These are phyloP conservation scores for Tubiluchus corallicola DNA, from an alignment of 2,888 invertebrate genomes.

Conservation along the genomic window DNA sequence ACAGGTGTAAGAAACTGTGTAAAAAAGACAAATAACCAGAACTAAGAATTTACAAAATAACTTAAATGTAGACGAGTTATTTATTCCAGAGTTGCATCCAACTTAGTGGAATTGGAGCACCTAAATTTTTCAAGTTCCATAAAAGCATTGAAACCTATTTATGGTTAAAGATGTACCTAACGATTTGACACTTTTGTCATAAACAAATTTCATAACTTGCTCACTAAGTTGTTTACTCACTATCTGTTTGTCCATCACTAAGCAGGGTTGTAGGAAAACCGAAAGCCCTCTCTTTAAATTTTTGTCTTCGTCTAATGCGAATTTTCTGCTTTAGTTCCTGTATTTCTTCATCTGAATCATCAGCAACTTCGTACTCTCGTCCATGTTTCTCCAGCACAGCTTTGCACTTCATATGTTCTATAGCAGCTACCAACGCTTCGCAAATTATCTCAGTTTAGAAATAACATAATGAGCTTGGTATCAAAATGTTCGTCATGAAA, in stretches of 20 bases:
- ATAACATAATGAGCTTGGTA: too few species aligned
- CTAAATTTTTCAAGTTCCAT: too few species aligned
- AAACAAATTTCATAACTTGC: constrained; percentile 20
- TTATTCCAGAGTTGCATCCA: too few species aligned
- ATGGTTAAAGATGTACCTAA: constrained; percentile 12
- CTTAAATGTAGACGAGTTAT: too few species aligned
- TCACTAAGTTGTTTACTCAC: constrained; percentile 18
- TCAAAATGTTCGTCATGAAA: too few species aligned
- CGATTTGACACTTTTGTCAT: constrained; percentile 32
- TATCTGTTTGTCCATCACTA: constrained; percentile 28
- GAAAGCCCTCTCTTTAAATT: constrained; percentile 22
- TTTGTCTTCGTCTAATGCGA: constrained; percentile 36
- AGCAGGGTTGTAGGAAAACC: constrained; percentile 14
- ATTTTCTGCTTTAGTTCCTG: constrained; percentile 43
- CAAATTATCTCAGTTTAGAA: too few species aligned
- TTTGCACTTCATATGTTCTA: constrained; percentile 44
- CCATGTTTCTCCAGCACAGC: constrained; percentile 15
- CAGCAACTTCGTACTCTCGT: constrained; percentile 22
- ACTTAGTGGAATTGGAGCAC: too few species aligned
- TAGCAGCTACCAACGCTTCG: constrained; percentile 61
- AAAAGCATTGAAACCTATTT: too few species aligned
- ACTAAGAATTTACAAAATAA: too few species aligned
- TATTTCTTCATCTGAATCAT: constrained; percentile 47
- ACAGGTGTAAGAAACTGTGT: too few species aligned
- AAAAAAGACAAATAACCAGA: too few species aligned